Evolutionary conservation across 2,888 invertebrate genomes (phyloP).

Genomic region (Steinernema carpocapsae): DNA sequence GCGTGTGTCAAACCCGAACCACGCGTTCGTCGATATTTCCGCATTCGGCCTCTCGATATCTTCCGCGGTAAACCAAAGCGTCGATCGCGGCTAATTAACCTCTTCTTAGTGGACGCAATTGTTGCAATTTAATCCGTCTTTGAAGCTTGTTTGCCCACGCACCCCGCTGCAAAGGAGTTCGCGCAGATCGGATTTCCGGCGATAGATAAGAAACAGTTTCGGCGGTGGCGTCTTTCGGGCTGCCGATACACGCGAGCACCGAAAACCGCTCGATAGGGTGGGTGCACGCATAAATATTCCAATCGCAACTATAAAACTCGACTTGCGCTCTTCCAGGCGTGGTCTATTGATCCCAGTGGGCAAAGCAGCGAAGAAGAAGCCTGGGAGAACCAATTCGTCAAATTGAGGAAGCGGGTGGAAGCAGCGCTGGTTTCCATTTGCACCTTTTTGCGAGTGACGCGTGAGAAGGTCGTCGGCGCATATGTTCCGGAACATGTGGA

Average conservation of each 20-base stretch:
- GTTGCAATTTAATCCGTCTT: conserved; percentile 13
- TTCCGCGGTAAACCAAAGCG: not conserved
- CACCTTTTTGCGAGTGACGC: not conserved
- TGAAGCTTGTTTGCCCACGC: conserved; percentile 21
- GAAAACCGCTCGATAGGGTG: too few species aligned
- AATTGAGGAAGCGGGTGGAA: not conserved
- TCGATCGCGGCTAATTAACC: conserved; percentile 1
- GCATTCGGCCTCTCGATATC: not conserved
- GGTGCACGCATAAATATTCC: conserved; percentile 1
- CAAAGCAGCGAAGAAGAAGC: not conserved
- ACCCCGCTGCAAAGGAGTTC: not conserved
- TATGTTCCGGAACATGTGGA: not conserved
- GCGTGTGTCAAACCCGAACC: not conserved
- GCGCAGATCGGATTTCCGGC: not conserved
- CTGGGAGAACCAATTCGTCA: conserved; percentile 28
- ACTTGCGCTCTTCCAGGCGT: conserved; percentile 13
- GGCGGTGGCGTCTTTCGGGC: not conserved
- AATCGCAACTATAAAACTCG: not conserved
- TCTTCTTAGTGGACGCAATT: conserved; percentile 8
- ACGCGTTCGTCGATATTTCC: not conserved
- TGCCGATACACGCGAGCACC: too few species aligned
- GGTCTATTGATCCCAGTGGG: not conserved
- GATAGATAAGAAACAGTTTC: not conserved
- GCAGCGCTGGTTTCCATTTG: too few species aligned
- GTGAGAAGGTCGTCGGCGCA: not conserved